Evolutionary conservation across 2,888 invertebrate genomes (phyloP).

Genomic region (Byasa hedistus): DNA sequence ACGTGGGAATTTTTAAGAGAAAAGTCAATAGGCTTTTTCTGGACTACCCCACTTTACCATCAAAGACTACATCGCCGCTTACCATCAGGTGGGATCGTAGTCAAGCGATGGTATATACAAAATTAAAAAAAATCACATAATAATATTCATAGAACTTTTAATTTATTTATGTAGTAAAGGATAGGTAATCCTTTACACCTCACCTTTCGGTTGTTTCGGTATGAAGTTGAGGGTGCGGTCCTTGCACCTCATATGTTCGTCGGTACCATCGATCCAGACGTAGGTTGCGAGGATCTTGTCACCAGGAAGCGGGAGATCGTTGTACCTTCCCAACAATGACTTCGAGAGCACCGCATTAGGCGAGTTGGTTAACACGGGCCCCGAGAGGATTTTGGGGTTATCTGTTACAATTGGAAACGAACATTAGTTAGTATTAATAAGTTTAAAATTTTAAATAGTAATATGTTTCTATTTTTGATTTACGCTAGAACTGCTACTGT

Average conservation of each 20-base stretch:
- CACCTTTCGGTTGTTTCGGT: slow-evolving; percentile 87
- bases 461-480: not conserved
- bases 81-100: too few relatives aligned
- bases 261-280: slow-evolving; percentile 96
- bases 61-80: too few relatives aligned
- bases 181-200: too few relatives aligned
- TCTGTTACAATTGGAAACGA: slow-evolving; percentile 43
- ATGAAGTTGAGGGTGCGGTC: slow-evolving; percentile 92
- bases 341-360: slow-evolving; percentile 92
- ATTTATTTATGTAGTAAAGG: too few relatives aligned
- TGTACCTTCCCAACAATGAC: slow-evolving; percentile 84
- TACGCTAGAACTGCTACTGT: not conserved
- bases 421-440: not conserved
- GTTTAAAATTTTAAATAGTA: not conserved
- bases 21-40: too few relatives aligned
- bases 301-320: slow-evolving; percentile 88
- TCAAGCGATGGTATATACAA: too few relatives aligned
- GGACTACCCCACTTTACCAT: too few relatives aligned
- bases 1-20: too few relatives aligned
- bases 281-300: slow-evolving; percentile 92
- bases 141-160: too few relatives aligned
- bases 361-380: slow-evolving; percentile 81
- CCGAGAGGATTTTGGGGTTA: slow-evolving; percentile 74
- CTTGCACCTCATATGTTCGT: slow-evolving; percentile 92
- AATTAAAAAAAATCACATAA: too few relatives aligned